Base-by-base conservation (phyloP, 2,888 invertebrate species). In the Buathra laborator region DNA sequence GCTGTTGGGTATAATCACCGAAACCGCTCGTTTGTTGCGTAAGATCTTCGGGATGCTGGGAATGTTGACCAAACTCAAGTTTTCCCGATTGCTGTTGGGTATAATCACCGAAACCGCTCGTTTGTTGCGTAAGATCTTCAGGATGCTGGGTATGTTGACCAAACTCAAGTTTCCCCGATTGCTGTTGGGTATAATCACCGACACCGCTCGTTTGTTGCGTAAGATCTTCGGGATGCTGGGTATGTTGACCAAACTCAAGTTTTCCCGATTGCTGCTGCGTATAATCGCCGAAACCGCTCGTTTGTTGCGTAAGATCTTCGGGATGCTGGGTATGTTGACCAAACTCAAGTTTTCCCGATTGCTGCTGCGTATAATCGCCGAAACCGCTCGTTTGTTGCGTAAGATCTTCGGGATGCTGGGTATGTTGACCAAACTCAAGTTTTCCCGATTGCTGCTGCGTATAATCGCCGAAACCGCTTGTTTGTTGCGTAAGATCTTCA, bases 241-340 rank as follows among this genome's bases (percentile, higher is more conserved):
- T 78, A 7, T 86, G 85, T 37, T 87, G 86, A 32, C 83, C 86
- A 53, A 87, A 87, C 81, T 88, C 88, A 7, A 79, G 70, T 16
- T 83, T 84, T 46, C 78, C 86, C 12, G 81, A 32, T 19, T 74
- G 74, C 43, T 86, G 86, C 53, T 84, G 16, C 4, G 19, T 48
- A n/a, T 70, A 71, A 6, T 24, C 24, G 2, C 24, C 12, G 48
- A 14, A 67, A 14, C 32, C n/a, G 10, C 66, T 46, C 1, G 80
- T 64, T 46, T 80, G 72, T n/a, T 62, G 84, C 0, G 86, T 83
- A 16, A 77, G 43, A 16, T 77, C 3, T 32, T 44, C 67, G 70
- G 78, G 29, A 37, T 85, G 84, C 14, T 62, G 9, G 5, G 32
- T 37, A 7, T 86, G 86, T 16, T 67, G 72, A 14, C 78, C 79